These are phyloP conservation scores for Onychorhynchus coronatus DNA, from an alignment of 2,113 vertebrate genomes.

Conservation along the genomic window DNA sequence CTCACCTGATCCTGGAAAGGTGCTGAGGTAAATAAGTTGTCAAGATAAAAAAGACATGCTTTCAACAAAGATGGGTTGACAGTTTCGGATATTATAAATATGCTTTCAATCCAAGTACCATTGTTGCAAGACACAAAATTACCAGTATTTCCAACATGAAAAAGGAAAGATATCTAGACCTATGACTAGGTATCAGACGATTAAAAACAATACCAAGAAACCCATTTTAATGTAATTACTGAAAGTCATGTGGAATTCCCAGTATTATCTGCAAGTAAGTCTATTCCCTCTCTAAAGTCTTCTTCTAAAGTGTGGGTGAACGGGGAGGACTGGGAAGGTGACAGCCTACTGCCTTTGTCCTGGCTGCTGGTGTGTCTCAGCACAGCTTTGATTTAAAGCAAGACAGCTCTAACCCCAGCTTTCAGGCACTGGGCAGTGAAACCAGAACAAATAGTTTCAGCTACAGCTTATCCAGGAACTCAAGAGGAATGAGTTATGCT, in stretches of 20 bases:
- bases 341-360: background rate
- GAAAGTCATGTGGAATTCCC: background rate
- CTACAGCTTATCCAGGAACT: slow-evolving; percentile 22
- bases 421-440: slow-evolving; percentile 7
- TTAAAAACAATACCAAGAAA: background rate
- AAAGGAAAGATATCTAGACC: background rate
- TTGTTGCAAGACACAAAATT: background rate
- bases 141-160: background rate
- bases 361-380: background rate
- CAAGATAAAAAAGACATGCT: background rate
- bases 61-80: background rate
- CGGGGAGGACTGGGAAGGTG: background rate
- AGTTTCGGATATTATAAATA: background rate
- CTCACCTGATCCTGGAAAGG: background rate
- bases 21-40: background rate
- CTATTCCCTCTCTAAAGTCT: background rate
- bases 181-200: background rate
- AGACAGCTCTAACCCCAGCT: background rate
- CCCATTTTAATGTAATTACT: background rate
- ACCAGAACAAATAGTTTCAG: slow-evolving; percentile 43
- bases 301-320: background rate
- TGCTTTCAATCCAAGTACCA: background rate
- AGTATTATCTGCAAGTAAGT: background rate
- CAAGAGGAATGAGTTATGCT: slow-evolving; percentile 35
- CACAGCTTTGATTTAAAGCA: background rate